These are phyloP conservation scores for Emydoidea blandingii DNA, from an alignment of 2,797 vertebrate genomes.

Conservation along the genomic window DNA sequence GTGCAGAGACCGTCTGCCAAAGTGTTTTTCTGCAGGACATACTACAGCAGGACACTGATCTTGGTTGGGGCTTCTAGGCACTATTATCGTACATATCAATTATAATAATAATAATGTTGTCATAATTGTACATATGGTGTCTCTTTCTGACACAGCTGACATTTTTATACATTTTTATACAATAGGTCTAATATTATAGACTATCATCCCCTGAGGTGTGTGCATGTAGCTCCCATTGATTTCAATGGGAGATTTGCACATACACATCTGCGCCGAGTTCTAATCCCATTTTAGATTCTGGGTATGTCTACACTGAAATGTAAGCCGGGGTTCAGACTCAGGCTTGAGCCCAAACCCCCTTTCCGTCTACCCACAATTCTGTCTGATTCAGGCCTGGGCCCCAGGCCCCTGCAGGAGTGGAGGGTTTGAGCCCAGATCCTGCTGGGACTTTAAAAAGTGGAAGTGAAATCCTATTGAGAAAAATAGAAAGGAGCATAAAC, in stretches of 20 bases:
- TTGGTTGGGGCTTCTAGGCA: background rate
- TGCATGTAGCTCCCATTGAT: slow-evolving; percentile 33
- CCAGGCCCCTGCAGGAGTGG: background rate
- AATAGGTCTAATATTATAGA: slow-evolving; percentile 66
- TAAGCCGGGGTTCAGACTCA: background rate
- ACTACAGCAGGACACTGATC: background rate
- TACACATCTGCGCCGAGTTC: background rate
- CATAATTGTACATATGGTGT: slow-evolving; percentile 7
- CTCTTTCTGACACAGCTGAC: background rate
- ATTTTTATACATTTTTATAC: slow-evolving; percentile 6
- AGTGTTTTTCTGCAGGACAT: accelerated
- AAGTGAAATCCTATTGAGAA: too few relatives aligned
- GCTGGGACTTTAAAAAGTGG: too few relatives aligned
- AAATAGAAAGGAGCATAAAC: too few relatives aligned
- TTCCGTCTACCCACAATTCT: background rate
- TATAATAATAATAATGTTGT: background rate
- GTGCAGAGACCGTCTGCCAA: background rate
- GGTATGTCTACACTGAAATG: background rate
- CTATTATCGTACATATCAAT: background rate
- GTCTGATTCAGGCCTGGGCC: background rate
- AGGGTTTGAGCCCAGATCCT: background rate
- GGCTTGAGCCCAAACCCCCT: background rate
- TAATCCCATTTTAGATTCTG: slow-evolving; percentile 10
- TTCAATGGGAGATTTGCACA: slow-evolving; percentile 47
- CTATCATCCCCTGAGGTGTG: slow-evolving; percentile 69